These are phyloP conservation scores for Acomys russatus DNA, from an alignment of 2,797 vertebrate species.

Conservation along the genomic window DNA sequence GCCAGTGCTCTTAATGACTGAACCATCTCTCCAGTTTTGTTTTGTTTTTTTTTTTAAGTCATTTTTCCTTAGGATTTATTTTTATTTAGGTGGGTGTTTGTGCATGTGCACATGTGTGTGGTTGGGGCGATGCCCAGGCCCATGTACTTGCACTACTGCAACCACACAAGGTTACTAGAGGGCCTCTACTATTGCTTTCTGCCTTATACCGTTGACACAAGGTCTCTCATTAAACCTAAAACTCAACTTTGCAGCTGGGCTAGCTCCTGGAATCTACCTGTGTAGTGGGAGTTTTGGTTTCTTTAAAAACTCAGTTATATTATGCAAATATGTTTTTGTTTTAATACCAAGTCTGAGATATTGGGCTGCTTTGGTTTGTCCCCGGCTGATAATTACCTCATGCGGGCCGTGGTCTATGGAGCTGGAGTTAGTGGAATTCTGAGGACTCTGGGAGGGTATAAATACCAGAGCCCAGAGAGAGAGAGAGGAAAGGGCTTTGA, in stretches of 20 bases:
- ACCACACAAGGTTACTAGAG: neutral
- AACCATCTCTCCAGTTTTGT: neutral
- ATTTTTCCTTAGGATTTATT: neutral
- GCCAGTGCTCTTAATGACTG: neutral
- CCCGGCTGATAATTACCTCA: too few relatives aligned
- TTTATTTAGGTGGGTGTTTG: neutral
- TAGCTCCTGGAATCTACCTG: neutral
- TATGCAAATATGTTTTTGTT: too few relatives aligned
- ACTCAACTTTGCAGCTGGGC: neutral
- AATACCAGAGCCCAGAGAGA: too few relatives aligned
- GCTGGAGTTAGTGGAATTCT: too few relatives aligned
- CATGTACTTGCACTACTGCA: neutral
- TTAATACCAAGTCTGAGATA: too few relatives aligned
- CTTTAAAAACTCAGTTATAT: too few relatives aligned
- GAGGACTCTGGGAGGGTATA: too few relatives aligned
- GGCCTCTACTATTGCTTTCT: neutral
- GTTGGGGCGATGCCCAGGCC: neutral
- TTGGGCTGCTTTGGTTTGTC: too few relatives aligned
- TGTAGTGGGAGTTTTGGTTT: too few relatives aligned
- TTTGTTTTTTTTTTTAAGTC: neutral
- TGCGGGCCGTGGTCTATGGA: too few relatives aligned
- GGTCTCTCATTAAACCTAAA: neutral
- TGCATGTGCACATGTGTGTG: neutral
- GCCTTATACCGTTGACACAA: neutral
- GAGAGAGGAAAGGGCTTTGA: too few relatives aligned